Percentiles rank a stretch among this genome's conserved stretches.
These are phyloP conservation scores for Emydura subglobosa DNA, from an alignment of 2,113 vertebrate genomes.

Conservation along the genomic window DNA sequence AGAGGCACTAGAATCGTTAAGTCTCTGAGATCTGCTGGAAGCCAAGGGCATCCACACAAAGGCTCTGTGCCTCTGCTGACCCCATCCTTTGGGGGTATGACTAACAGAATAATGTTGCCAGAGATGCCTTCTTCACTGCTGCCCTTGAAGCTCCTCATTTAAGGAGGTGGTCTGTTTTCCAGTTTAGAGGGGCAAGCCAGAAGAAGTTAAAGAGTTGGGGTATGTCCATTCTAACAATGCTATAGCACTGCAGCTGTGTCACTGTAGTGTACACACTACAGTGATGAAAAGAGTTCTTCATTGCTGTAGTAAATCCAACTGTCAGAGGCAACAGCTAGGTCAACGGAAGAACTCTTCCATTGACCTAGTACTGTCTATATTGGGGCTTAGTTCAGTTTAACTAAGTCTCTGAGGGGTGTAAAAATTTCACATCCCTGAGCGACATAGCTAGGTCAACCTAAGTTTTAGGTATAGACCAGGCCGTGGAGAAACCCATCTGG, in stretches of 20 bases:
- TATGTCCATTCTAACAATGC: neutral
- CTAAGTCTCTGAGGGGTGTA: too few relatives aligned
- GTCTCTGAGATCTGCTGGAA: neutral
- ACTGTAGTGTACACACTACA: too few relatives aligned
- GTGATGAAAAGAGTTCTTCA: too few relatives aligned
- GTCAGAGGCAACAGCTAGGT: neutral
- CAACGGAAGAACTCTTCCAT: neutral
- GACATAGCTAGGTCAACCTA: too few relatives aligned
- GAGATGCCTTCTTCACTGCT: neutral
- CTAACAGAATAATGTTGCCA: neutral
- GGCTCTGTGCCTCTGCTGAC: neutral
- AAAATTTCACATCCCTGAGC: too few relatives aligned
- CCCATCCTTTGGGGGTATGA: neutral
- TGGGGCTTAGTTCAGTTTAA: too few relatives aligned
- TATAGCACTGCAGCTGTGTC: neutral
- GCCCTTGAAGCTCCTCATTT: neutral
- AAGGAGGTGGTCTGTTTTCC: neutral
- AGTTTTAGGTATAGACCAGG: too few relatives aligned
- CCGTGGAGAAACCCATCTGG: neutral
- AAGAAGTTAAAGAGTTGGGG: neutral
- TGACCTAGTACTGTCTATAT: too few relatives aligned
- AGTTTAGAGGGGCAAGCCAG: neutral
- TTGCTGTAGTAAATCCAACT: neutral
- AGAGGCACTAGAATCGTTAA: neutral
- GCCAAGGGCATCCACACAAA: neutral